phyloP scores from a whole-genome alignment of 2,888 invertebrate species.

The Torymus texanus region DNA sequence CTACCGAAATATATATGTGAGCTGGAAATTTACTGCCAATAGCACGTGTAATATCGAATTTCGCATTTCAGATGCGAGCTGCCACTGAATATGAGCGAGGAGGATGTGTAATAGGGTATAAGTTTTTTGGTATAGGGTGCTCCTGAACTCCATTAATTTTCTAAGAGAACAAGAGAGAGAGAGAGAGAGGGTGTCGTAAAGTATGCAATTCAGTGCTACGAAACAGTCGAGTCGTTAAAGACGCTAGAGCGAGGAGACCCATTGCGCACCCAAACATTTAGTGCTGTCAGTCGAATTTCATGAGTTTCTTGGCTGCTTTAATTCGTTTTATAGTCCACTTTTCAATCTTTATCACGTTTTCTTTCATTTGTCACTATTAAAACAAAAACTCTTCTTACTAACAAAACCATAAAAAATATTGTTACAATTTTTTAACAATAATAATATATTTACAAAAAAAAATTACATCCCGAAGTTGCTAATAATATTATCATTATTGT shows the following conservation, averaged over 20 bases:
- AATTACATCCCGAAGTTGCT: too few species aligned
- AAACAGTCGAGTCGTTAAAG: slow-evolving; percentile 12
- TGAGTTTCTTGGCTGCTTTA: too few species aligned
- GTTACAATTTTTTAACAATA: too few species aligned
- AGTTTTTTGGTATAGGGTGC: neutral
- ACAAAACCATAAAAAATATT: too few species aligned
- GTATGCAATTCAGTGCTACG: neutral
- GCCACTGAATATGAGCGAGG: neutral
- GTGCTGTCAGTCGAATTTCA: too few species aligned
- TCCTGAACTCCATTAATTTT: slow-evolving; percentile 12
- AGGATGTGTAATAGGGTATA: neutral
- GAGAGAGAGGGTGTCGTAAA: slow-evolving; percentile 15
- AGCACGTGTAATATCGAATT: neutral
- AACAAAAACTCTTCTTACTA: too few species aligned
- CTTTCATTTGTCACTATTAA: too few species aligned
- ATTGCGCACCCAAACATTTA: neutral
- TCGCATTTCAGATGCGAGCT: neutral
- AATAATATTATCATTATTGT: too few species aligned
- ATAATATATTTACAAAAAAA: too few species aligned
- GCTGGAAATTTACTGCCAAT: neutral
- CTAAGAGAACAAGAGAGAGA: neutral
- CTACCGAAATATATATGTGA: neutral
- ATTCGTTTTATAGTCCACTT: too few species aligned
- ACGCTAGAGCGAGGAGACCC: neutral
- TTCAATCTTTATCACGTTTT: too few species aligned